Base-by-base conservation (phyloP, 2,888 invertebrate genomes). In the Epinotia brunnichana region DNA sequence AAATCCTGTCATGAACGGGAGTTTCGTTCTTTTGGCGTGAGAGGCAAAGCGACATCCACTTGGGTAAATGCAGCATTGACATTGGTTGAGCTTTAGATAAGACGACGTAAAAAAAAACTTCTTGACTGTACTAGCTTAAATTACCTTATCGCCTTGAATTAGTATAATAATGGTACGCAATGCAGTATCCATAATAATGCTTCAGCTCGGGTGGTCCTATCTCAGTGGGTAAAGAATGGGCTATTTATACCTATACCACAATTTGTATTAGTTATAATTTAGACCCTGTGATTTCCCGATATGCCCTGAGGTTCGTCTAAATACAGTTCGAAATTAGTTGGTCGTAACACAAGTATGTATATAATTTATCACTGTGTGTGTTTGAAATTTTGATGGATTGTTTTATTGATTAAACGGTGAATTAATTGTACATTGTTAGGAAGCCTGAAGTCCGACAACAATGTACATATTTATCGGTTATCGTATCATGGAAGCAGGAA, bases 401-500 rank as follows among this genome's bases (percentile, higher is more conserved):
- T 39, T n/a, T 62, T 39, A 73, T 62, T 48, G 61, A 61, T 61
- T 15, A 39, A 62, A 68, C 9, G 2, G 9, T 56, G 29, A 62
- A 62, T 61, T 35, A 72, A 62, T 68, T 61, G n/a, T 15, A 11
- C 41, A 69, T 54, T 61, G 69, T 54, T 24, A 41, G 24, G n/a
- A 59, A 53, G 29, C 67, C 70, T 69, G 48, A 48, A 72, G 77
- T 80, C 62, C 54, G 48, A 75, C 80, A 82, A 82, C 80, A 85
- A 85, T 87, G 82, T 85, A 48, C 48, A n/a, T n/a, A 82, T 83
- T 81, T 85, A 86, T 88, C 87, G 85, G 84, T 85, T 88, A 88
- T 89, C 87, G 87, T 85, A 87, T 88, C 88, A 85, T 88, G 86
- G 86, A 90, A 90, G 89, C 87, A 89, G 90, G 90, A 90, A 90